Evolutionary conservation across 2,888 invertebrate genomes (phyloP).

Genomic region (Brachylomia viminalis): DNA sequence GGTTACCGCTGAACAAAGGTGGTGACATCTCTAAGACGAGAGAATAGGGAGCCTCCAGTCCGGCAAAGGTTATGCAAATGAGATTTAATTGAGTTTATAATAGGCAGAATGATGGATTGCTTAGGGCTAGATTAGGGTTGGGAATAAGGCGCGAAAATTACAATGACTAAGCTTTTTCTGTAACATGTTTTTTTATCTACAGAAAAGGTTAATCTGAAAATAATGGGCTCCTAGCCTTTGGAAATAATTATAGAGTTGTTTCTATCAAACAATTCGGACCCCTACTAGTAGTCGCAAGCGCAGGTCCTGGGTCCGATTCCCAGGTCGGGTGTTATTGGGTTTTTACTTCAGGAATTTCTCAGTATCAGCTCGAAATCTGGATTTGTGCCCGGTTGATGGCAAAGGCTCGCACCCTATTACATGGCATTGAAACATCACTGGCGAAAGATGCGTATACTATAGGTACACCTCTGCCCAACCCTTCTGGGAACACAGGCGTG

Average conservation of each 20-base stretch:
- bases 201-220: constrained; percentile 58
- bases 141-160: constrained; percentile 84
- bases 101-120: constrained; percentile 85
- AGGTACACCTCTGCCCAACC: not conserved
- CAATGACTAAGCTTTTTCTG: constrained; percentile 77
- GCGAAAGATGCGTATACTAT: not conserved
- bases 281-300: not conserved
- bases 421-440: not conserved
- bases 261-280: constrained; percentile 7
- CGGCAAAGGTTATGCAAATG: constrained; percentile 87
- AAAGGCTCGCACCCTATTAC: not conserved
- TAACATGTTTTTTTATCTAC: constrained; percentile 53
- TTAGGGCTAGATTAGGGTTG: constrained; percentile 69
- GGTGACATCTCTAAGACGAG: constrained; percentile 86
- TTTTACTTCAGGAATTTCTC: not conserved
- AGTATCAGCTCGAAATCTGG: not conserved
- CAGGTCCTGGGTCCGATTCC: not conserved
- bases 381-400: not conserved
- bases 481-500: not conserved
- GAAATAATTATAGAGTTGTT: constrained; percentile 25
- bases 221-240: constrained; percentile 58
- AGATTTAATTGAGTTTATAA: constrained; percentile 91
- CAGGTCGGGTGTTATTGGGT: not conserved
- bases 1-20: constrained; percentile 88
- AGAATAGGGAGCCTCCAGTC: constrained; percentile 79